These are phyloP conservation scores for Oreochromis mossambicus DNA, from an alignment of 2,797 vertebrate species.

Conservation along the genomic window DNA sequence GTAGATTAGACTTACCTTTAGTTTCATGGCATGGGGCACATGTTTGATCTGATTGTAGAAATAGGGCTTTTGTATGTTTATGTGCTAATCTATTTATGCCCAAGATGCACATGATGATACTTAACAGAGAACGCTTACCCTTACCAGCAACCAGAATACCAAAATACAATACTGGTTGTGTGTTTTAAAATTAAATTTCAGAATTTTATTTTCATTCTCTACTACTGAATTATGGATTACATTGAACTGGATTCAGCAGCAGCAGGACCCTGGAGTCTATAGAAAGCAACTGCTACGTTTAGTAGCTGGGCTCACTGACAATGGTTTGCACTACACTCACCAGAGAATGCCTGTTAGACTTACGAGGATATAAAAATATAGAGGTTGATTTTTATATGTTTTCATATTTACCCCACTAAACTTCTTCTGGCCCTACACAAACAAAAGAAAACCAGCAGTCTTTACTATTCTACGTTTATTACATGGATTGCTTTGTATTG, in stretches of 20 bases:
- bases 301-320: background rate
- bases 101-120: background rate
- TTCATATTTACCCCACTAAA: background rate
- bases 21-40: slow-evolving; percentile 1
- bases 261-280: background rate
- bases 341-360: background rate
- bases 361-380: background rate
- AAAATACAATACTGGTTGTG: background rate
- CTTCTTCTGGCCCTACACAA: background rate
- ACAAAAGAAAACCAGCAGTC: background rate
- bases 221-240: background rate
- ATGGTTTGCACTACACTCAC: background rate
- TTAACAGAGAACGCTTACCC: background rate
- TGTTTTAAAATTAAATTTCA: background rate
- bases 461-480: no score
- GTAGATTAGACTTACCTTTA: slow-evolving; percentile 32
- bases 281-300: background rate
- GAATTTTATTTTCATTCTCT: background rate
- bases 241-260: background rate
- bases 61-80: background rate
- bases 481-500: background rate
- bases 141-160: background rate
- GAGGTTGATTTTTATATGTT: background rate
- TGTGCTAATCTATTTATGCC: background rate
- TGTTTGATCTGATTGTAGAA: slow-evolving; percentile 22